Evolutionary conservation across 1,140 invertebrate species (phyloP).

Genomic region (Pseudobourletiella spinata): DNA sequence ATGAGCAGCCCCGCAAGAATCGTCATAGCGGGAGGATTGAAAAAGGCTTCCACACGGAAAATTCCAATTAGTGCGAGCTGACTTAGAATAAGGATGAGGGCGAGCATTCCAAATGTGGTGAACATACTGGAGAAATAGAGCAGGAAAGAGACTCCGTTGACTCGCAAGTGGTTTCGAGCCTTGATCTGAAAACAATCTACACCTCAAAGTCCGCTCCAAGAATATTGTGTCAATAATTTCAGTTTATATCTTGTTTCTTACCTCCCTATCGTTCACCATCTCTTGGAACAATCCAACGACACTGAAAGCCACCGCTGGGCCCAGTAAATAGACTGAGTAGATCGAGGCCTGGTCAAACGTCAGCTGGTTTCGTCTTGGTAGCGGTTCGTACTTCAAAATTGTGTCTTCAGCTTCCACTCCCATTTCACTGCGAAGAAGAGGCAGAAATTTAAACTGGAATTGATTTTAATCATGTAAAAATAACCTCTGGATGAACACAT

Average conservation of each 20-base stretch:
- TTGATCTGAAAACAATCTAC: slow-evolving; percentile 54
- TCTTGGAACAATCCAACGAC: slow-evolving; percentile 60
- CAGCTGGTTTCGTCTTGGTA: background rate
- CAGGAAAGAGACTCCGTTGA: slow-evolving; percentile 65
- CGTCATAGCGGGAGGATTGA: slow-evolving; percentile 14
- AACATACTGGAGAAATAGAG: slow-evolving; percentile 71
- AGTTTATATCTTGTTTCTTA: slow-evolving; percentile 40
- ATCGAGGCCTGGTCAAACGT: slow-evolving; percentile 19
- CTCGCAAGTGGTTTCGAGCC: slow-evolving; percentile 68
- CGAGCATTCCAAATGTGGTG: slow-evolving; percentile 56
- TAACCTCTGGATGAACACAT: too few species aligned
- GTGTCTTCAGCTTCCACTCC: too few species aligned
- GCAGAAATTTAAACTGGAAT: background rate
- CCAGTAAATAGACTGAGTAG: slow-evolving; percentile 32
- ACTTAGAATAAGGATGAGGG: slow-evolving; percentile 35
- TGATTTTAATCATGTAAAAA: background rate
- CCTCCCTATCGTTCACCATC: slow-evolving; percentile 74
- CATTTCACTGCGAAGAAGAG: too few species aligned
- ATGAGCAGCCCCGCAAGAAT: slow-evolving; percentile 48
- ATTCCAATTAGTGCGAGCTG: slow-evolving; percentile 20
- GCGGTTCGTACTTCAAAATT: background rate
- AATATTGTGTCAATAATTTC: background rate
- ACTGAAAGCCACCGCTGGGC: slow-evolving; percentile 20
- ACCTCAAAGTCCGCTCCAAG: slow-evolving; percentile 1
- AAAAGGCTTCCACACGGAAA: slow-evolving; percentile 38